Base-by-base conservation (phyloP, 2,797 vertebrate species). In the Chiloscyllium punctatum region DNA sequence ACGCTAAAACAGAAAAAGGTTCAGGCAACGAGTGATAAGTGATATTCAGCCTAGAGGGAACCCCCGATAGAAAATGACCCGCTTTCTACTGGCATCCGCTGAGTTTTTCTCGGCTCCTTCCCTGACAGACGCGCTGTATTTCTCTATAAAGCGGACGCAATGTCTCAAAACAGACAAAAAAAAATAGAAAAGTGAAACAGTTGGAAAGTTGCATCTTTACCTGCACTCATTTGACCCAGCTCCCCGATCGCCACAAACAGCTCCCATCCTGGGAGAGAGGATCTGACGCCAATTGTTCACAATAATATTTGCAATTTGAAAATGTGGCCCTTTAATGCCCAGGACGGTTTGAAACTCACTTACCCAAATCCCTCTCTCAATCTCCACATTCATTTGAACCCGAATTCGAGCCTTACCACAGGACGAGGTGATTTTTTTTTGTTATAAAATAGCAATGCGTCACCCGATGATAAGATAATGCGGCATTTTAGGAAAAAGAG, bases 391-490 rank as follows among this genome's bases (percentile, higher is more conserved):
- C 27, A 53, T 91, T 21, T 66, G 33, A 37, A 18, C 30, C 53
- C 30, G 57, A 23, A 16, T 91, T 92, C 7, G n/a, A 33, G 2
- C 66, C n/a, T 92, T 37, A 1, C 68, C 66, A 37, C n/a, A 37
- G 62, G 27, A 53, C 0, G 6, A 84, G n/a, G 42, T 25, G 21
- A 11, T 92, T 69, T 42, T 92, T 91, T 57, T 88, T 33, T 0
- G 33, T 15, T 33, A 30, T 62, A n/a, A 69, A 68, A n/a, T 92
- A 69, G 21, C 66, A 92, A 69, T 92, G 90, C 90, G 90, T 68
- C 90, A 92, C 18, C 23, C 90, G 21, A 27, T 66, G 66, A 42
- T 68, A 92, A 69, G 68, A 92, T 92, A 92, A 92, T 92, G 90
- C 90, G 66, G 90, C 90, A 92, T 92, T 90, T 62, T 90, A 62